These are phyloP conservation scores for Rattus norvegicus DNA, from an alignment of 2,113 vertebrate genomes.

Conservation along the genomic window GRCr8 NC_086032.1:31904501-31905000, in stretches of 20 bases:
- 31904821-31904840: neutral
- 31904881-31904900: neutral
- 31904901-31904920: neutral
- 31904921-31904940: neutral
- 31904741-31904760: neutral
- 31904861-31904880: neutral
- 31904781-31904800: neutral
- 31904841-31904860: neutral
- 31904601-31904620: neutral
- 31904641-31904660: neutral
- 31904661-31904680: neutral
- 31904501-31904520: neutral
- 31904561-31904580: too few relatives aligned
- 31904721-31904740: neutral
- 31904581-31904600: neutral
- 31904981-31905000: neutral
- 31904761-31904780: neutral
- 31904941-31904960: slow-evolving; percentile 47
- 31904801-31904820: neutral
- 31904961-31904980: neutral
- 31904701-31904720: neutral
- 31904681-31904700: neutral
- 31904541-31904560: neutral
- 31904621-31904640: neutral
- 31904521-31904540: neutral